Percentiles rank a stretch among this genome's conserved stretches.
Conservation (phyloP, 2,113 vertebrate genomes). For the Stigmatopora argus region DNA sequence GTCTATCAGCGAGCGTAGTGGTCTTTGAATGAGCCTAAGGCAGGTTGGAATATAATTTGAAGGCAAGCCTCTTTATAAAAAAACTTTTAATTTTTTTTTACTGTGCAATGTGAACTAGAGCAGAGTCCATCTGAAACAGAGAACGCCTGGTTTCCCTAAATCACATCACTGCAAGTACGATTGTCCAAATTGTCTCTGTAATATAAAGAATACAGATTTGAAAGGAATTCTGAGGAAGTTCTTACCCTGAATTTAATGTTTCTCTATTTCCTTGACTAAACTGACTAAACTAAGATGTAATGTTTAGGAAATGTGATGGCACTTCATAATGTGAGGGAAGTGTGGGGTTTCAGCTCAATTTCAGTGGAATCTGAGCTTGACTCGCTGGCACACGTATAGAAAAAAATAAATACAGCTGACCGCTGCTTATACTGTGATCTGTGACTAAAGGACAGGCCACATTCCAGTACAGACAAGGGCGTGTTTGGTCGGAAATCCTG, state of each 20-base stretch:
- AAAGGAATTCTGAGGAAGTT: not conserved
- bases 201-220: not conserved
- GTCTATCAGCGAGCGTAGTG: not conserved
- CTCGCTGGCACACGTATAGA: not conserved
- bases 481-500: conserved; percentile 16
- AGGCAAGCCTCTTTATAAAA: not conserved
- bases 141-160: not conserved
- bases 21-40: not conserved
- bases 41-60: not conserved
- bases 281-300: not conserved
- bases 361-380: not conserved
- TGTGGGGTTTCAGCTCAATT: not conserved
- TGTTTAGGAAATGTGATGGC: not conserved
- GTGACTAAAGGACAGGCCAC: conserved; percentile 20
- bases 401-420: not conserved
- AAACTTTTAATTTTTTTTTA: not conserved
- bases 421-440: conserved; percentile 9
- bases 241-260: not conserved
- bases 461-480: conserved; percentile 30
- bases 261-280: not conserved
- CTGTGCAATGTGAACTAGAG: too few relatives aligned
- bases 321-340: not conserved
- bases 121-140: not conserved
- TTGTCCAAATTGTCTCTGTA: not conserved
- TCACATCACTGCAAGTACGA: not conserved